These are phyloP conservation scores for Drosophila oshimai DNA, from an alignment of 1,140 invertebrate species.

Conservation along the genomic window DNA sequence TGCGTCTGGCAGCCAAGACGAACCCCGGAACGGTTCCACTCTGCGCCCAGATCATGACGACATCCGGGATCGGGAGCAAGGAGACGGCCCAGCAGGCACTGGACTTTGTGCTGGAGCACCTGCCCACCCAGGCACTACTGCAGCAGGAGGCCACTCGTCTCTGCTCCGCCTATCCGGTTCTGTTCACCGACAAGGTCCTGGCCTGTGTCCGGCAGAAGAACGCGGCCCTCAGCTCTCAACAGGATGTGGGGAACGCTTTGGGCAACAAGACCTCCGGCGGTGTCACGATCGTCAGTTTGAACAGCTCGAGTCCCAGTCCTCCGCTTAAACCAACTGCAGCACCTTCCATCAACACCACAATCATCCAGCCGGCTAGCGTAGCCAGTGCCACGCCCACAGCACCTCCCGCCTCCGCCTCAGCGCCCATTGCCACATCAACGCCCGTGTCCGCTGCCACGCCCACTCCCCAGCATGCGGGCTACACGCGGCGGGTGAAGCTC, in stretches of 20 bases:
- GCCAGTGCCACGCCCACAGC: slow-evolving; percentile 18
- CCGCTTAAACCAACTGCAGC: slow-evolving; percentile 37
- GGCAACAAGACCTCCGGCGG: slow-evolving; percentile 86
- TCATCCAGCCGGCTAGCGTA: slow-evolving; percentile 14
- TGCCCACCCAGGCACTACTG: slow-evolving; percentile 88
- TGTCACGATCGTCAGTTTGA: slow-evolving; percentile 90
- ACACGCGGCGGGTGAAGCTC: slow-evolving; percentile 86
- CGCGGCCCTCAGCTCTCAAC: slow-evolving; percentile 77
- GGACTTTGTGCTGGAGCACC: slow-evolving; percentile 89
- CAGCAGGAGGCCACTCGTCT: slow-evolving; percentile 90
- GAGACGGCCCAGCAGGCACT: slow-evolving; percentile 90
- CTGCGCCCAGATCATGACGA: slow-evolving; percentile 87
- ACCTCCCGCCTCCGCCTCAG: slow-evolving; percentile 1
- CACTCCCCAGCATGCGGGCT: slow-evolving; percentile 83
- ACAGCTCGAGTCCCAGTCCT: slow-evolving; percentile 67
- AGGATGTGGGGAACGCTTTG: slow-evolving; percentile 84
- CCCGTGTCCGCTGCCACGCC: slow-evolving; percentile 32
- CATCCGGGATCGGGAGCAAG: slow-evolving; percentile 86
- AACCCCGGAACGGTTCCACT: slow-evolving; percentile 87
- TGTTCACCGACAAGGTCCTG: slow-evolving; percentile 90
- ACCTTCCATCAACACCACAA: slow-evolving; percentile 26
- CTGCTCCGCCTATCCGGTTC: slow-evolving; percentile 89
- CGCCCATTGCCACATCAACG: slow-evolving; percentile 43
- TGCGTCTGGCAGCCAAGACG: slow-evolving; percentile 87
- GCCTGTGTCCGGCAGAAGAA: slow-evolving; percentile 88